Evolutionary conservation across 2,888 invertebrate species (phyloP).

Genomic region (Apoda limacodes): DNA sequence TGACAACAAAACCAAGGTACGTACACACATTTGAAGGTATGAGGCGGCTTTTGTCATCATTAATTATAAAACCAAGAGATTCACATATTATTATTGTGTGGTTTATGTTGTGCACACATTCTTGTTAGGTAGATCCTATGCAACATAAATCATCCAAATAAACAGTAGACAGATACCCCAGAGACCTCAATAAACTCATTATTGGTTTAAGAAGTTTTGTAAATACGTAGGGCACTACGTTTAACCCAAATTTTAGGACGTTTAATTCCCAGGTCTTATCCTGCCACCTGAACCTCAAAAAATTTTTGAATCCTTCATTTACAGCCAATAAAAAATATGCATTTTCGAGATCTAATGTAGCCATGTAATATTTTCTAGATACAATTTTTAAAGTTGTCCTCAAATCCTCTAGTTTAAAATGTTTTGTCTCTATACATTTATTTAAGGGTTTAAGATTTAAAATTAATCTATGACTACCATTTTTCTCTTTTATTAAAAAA

Average conservation of each 20-base stretch:
- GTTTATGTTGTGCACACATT: too few relatives aligned
- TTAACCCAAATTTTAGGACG: constrained; percentile 11
- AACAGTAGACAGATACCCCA: constrained; percentile 9
- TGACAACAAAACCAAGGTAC: constrained; percentile 1
- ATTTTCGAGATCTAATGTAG: constrained; percentile 11
- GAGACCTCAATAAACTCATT: constrained; percentile 4
- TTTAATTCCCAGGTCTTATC: constrained; percentile 11
- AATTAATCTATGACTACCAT: constrained; percentile 3
- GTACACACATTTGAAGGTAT: neutral
- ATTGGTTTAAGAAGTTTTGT: constrained; percentile 15
- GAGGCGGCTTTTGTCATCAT: constrained; percentile 6
- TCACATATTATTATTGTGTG: constrained; percentile 1
- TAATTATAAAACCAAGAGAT: constrained; percentile 8
- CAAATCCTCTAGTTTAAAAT: constrained; percentile 15
- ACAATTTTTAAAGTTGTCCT: constrained; percentile 11
- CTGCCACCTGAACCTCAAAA: constrained; percentile 8
- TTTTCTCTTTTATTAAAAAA: constrained; percentile 5
- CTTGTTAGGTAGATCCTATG: constrained; percentile 1
- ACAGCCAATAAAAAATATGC: constrained; percentile 11
- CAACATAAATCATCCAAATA: constrained; percentile 10
- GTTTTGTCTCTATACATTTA: constrained; percentile 10
- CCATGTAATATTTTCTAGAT: constrained; percentile 6
- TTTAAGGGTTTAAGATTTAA: constrained; percentile 7
- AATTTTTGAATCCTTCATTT: constrained; percentile 6
- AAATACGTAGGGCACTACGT: constrained; percentile 10